These are phyloP conservation scores for Oceanites oceanicus DNA, from an alignment of 2,113 vertebrate species.

Conservation along the genomic window DNA sequence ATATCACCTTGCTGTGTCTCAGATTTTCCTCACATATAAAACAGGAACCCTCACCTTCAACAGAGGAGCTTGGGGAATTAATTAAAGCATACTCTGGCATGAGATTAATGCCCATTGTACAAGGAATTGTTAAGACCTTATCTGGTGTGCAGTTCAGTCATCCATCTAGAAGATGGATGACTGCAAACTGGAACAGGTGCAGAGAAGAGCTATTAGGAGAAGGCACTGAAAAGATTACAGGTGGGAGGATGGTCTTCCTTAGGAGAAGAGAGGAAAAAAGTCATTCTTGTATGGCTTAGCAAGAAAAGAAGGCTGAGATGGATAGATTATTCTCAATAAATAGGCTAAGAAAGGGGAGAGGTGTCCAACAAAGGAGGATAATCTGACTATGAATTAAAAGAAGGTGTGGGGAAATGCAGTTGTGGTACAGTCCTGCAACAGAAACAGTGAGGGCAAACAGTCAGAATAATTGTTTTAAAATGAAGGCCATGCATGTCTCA, in stretches of 20 bases:
- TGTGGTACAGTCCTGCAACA: not conserved
- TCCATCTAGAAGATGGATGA: slow-evolving; percentile 8
- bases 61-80: not conserved
- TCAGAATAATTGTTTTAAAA: not conserved
- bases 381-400: not conserved
- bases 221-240: not conserved
- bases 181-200: not conserved
- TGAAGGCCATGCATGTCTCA: not conserved
- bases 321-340: not conserved
- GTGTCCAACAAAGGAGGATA: not conserved
- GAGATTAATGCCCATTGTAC: slow-evolving; percentile 19
- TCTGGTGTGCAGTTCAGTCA: not conserved
- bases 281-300: not conserved
- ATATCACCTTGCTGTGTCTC: not conserved
- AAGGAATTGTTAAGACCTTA: slow-evolving; percentile 14
- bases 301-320: not conserved
- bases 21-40: not conserved
- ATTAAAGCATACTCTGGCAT: slow-evolving; percentile 23
- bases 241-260: not conserved
- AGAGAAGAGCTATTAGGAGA: slow-evolving; percentile 8
- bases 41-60: not conserved
- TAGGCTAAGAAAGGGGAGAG: not conserved
- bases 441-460: not conserved
- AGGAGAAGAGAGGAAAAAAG: not conserved
- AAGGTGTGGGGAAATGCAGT: not conserved